Evolutionary conservation across 2,888 invertebrate genomes (phyloP).

Genomic region (Dolichomitus sp.): DNA sequence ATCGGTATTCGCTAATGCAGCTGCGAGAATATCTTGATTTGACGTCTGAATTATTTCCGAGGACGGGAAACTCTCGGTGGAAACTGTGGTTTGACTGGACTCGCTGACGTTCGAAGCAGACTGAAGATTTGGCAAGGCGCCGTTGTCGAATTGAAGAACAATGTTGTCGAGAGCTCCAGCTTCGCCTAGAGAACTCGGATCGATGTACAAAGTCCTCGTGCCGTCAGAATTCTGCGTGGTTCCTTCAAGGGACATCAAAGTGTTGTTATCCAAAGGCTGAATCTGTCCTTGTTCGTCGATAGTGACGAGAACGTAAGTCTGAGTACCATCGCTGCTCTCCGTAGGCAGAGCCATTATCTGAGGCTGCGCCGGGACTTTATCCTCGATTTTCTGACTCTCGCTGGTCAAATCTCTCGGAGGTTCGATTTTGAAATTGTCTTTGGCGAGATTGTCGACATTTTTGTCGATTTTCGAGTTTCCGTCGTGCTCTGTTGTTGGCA

Average conservation of each 20-base stretch:
- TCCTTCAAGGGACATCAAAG: slow-evolving; percentile 87
- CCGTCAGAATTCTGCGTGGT: slow-evolving; percentile 81
- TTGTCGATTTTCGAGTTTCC: slow-evolving; percentile 28
- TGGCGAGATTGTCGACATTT: slow-evolving; percentile 65
- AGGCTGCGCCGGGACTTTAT: slow-evolving; percentile 86
- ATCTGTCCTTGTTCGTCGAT: slow-evolving; percentile 91
- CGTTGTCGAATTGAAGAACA: slow-evolving; percentile 87
- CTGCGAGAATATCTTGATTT: slow-evolving; percentile 92
- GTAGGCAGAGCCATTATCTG: slow-evolving; percentile 92
- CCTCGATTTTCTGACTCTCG: slow-evolving; percentile 77
- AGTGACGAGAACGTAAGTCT: slow-evolving; percentile 91
- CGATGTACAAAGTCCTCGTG: slow-evolving; percentile 83
- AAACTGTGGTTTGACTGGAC: slow-evolving; percentile 82
- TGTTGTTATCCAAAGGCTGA: slow-evolving; percentile 91
- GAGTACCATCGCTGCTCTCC: slow-evolving; percentile 91
- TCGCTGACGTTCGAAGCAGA: slow-evolving; percentile 80
- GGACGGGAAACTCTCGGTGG: slow-evolving; percentile 75
- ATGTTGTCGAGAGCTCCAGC: slow-evolving; percentile 87
- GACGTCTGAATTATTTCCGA: slow-evolving; percentile 78
- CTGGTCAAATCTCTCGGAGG: slow-evolving; percentile 53
- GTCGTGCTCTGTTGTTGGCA: slow-evolving; percentile 34
- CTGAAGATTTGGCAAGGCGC: slow-evolving; percentile 74
- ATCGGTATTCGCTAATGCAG: slow-evolving; percentile 92
- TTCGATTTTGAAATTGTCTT: slow-evolving; percentile 67
- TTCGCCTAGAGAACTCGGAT: slow-evolving; percentile 86